phyloP scores from a whole-genome alignment of 2,113 vertebrate genomes.

The Polypterus senegalus region DNA sequence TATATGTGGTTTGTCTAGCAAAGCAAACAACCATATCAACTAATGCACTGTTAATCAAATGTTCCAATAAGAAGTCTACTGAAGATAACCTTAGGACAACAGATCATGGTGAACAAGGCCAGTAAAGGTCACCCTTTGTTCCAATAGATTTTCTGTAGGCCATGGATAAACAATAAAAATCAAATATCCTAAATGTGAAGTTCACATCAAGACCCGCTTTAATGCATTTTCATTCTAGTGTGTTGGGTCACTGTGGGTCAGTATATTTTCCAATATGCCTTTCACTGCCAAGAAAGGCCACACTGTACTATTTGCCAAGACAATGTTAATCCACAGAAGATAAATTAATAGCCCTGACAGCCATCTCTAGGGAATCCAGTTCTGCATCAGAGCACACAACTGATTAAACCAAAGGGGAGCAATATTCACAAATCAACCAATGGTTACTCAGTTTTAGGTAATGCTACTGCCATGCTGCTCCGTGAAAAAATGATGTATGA shows the following conservation, averaged over 20 bases:
- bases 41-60: slow-evolving; percentile 21
- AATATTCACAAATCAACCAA: slow-evolving; percentile 43
- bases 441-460: slow-evolving; percentile 27
- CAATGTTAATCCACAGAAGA: slow-evolving; percentile 41
- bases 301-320: slow-evolving; percentile 25
- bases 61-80: slow-evolving; percentile 12
- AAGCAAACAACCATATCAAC: slow-evolving; percentile 12
- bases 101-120: slow-evolving; percentile 6
- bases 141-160: slow-evolving; percentile 17
- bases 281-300: slow-evolving; percentile 10
- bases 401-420: slow-evolving; percentile 46
- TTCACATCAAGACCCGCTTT: neutral
- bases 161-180: slow-evolving; percentile 6
- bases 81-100: slow-evolving; percentile 9
- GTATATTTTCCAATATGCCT: slow-evolving; percentile 15
- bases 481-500: no score
- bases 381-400: slow-evolving; percentile 45
- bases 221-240: slow-evolving; percentile 19
- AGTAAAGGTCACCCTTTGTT: slow-evolving; percentile 1
- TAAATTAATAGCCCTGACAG: slow-evolving; percentile 41
- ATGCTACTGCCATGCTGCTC: slow-evolving; percentile 25
- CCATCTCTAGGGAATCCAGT: slow-evolving; percentile 39
- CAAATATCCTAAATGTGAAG: slow-evolving; percentile 3
- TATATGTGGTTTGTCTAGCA: slow-evolving; percentile 11
- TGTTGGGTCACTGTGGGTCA: slow-evolving; percentile 26